Percentiles rank a stretch among this genome's conserved stretches.
phyloP scores from a whole-genome alignment of 2,888 invertebrate genomes.

The Ommatoiulus sabulosus region DNA sequence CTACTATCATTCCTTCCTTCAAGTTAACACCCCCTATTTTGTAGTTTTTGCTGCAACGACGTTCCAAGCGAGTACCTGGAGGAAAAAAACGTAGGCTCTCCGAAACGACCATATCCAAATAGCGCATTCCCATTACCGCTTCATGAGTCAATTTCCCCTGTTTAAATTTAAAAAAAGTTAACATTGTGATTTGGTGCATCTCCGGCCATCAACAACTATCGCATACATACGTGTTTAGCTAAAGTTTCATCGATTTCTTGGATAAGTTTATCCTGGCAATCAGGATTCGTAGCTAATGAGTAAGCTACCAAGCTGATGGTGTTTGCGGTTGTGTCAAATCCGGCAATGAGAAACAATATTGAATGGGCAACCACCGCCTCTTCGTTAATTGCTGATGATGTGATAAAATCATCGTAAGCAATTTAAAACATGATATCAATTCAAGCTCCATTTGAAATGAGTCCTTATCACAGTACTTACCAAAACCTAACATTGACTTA shows the following conservation, averaged over 20 bases:
- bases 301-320: constrained; percentile 44
- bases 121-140: constrained; percentile 30
- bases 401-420: not conserved
- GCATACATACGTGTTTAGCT: constrained; percentile 50
- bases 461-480: not conserved
- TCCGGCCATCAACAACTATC: not conserved
- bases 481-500: not conserved
- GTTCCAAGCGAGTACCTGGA: constrained; percentile 49
- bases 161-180: not conserved
- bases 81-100: constrained; percentile 56
- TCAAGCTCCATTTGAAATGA: not conserved
- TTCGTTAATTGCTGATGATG: constrained; percentile 32
- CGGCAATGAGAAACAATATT: constrained; percentile 54
- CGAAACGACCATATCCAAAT: constrained; percentile 57
- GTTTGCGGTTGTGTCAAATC: constrained; percentile 55
- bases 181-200: no score
- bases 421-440: not conserved
- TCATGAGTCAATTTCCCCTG: constrained; percentile 54
- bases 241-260: constrained; percentile 55
- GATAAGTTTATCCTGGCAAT: constrained; percentile 52
- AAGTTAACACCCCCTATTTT: constrained; percentile 53
- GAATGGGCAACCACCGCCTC: constrained; percentile 53
- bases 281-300: constrained; percentile 49
- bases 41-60: constrained; percentile 56
- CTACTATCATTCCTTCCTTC: constrained; percentile 54